Evolutionary conservation across 2,888 invertebrate genomes (phyloP).

Genomic region (Thereva unica): DNA sequence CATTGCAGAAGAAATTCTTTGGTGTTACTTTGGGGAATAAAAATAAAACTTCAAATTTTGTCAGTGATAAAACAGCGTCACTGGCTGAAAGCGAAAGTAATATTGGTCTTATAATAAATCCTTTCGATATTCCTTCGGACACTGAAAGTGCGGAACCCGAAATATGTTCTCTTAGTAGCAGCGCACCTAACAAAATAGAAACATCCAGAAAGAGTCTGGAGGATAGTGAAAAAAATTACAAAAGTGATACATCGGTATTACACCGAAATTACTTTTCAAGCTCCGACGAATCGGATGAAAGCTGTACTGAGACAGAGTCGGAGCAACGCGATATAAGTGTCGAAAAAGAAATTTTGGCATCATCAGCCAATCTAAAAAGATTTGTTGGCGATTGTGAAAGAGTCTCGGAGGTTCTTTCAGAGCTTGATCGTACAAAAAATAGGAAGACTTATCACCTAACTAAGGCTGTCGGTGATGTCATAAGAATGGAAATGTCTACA

Average conservation of each 20-base stretch:
- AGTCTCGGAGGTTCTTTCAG: conserved; percentile 53
- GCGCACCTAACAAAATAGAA: conserved; percentile 44
- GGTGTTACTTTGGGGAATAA: conserved; percentile 57
- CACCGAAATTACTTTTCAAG: conserved; percentile 40
- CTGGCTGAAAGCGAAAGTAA: conserved; percentile 48
- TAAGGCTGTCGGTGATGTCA: conserved; percentile 44
- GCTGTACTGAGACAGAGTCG: conserved; percentile 56
- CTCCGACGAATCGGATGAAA: conserved; percentile 54
- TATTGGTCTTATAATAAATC: conserved; percentile 69
- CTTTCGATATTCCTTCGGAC: conserved; percentile 60
- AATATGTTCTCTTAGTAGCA: conserved; percentile 44
- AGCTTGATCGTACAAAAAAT: conserved; percentile 57
- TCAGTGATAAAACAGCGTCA: conserved; percentile 50
- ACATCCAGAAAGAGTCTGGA: conserved; percentile 30
- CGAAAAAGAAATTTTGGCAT: conserved; percentile 50
- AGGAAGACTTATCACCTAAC: conserved; percentile 54
- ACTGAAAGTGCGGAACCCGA: conserved; percentile 52
- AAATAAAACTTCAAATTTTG: conserved; percentile 57
- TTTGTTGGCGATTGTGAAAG: conserved; percentile 56
- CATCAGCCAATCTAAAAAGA: conserved; percentile 51
- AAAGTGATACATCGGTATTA: conserved; percentile 20
- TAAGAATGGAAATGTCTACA: conserved; percentile 44
- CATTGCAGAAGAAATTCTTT: conserved; percentile 57
- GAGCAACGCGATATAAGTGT: conserved; percentile 55
- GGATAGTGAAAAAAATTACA: conserved; percentile 16